Conservation (phyloP, 2,113 vertebrate genomes). For the Polypterus bichir region DNA sequence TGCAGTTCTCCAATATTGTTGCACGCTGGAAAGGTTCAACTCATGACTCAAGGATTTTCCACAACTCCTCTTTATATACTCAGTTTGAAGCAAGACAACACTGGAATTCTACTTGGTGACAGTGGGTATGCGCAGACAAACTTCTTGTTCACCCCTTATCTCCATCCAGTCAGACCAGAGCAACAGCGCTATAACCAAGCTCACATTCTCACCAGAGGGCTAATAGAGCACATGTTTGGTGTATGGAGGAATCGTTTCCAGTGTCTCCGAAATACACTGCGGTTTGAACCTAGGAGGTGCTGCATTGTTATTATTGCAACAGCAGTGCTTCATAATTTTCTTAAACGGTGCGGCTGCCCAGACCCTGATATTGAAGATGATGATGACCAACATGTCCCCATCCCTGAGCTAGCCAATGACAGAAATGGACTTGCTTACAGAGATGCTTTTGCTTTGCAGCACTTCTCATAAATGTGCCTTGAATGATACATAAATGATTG, state of each 20-base stretch:
- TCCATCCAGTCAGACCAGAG: constrained; percentile 12
- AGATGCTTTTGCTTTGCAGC: too few relatives aligned
- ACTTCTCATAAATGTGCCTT: too few relatives aligned
- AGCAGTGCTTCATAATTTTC: too few relatives aligned
- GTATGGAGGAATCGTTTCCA: constrained; percentile 13
- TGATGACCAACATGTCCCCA: too few relatives aligned
- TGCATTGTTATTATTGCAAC: too few relatives aligned
- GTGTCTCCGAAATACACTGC: constrained; percentile 9
- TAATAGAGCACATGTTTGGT: constrained; percentile 16
- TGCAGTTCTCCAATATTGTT: constrained; percentile 17
- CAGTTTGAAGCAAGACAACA: constrained; percentile 9
- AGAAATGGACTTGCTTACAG: too few relatives aligned
- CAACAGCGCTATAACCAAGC: constrained; percentile 12
- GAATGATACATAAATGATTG: too few relatives aligned
- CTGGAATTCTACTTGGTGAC: constrained; percentile 19
- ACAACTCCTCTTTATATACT: constrained; percentile 13
- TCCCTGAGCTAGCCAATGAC: too few relatives aligned
- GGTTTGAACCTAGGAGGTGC: too few relatives aligned
- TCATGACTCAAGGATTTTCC: constrained; percentile 15
- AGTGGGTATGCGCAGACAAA: constrained; percentile 10
- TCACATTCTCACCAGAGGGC: constrained; percentile 9
- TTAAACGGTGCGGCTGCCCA: too few relatives aligned
- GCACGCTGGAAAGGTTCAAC: constrained; percentile 8
- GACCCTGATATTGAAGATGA: too few relatives aligned
- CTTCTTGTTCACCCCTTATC: constrained; percentile 13